Evolutionary conservation across 2,888 invertebrate genomes (phyloP).

Genomic region (Salpingus planirostris): DNA sequence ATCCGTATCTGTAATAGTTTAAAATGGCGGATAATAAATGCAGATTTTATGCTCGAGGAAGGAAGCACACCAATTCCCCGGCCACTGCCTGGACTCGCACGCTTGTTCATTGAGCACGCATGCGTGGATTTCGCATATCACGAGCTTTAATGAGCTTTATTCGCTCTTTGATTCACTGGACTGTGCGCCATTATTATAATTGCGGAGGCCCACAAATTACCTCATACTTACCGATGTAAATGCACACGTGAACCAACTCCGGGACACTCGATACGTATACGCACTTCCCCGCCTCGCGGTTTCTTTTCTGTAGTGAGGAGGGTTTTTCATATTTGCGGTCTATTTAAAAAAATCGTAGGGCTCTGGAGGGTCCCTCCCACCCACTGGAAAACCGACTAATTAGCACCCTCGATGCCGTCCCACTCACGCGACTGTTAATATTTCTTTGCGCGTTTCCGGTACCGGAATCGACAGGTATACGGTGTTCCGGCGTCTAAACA

Average conservation of each 20-base stretch:
- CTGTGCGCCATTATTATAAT: slow-evolving; percentile 6
- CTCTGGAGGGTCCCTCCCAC: not conserved
- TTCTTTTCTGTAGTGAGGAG: no score
- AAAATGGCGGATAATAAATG: slow-evolving; percentile 37
- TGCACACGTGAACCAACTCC: no score
- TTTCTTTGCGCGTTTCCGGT: slow-evolving; percentile 23
- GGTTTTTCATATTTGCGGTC: no score
- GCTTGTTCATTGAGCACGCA: slow-evolving; percentile 32
- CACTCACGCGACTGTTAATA: slow-evolving; percentile 19
- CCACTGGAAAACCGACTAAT: slow-evolving; percentile 3
- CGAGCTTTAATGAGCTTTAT: slow-evolving; percentile 30
- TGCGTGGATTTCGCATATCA: slow-evolving; percentile 31
- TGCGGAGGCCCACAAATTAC: no score
- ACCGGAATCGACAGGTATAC: slow-evolving; percentile 24
- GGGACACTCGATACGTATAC: no score
- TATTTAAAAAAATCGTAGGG: no score
- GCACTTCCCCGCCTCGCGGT: no score
- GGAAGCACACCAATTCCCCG: slow-evolving; percentile 38
- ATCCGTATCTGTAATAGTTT: slow-evolving; percentile 27
- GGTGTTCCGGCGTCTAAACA: slow-evolving; percentile 27
- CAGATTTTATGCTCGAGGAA: slow-evolving; percentile 35
- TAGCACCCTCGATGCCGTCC: slow-evolving; percentile 13
- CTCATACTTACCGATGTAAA: no score
- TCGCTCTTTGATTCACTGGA: slow-evolving; percentile 9
- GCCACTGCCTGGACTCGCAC: slow-evolving; percentile 29